Base-by-base conservation (phyloP, 2,888 invertebrate genomes). In the Tenthredo amoena region DNA sequence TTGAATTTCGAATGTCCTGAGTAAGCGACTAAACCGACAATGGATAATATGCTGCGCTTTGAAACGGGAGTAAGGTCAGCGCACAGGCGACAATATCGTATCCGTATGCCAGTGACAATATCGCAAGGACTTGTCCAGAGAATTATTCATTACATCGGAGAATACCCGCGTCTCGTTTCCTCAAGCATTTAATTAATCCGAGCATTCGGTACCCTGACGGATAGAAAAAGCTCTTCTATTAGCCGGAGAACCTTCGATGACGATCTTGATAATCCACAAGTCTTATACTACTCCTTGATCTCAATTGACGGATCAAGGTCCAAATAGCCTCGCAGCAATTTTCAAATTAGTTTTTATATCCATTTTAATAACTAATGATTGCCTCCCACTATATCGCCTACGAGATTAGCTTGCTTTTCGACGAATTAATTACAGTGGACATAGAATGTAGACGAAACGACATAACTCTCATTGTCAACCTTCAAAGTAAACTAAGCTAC, bases 31-130 rank as follows among this genome's bases (percentile, higher is more conserved):
- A 81, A 12, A 1, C 12, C 40, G 26, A 40, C 40, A 62, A 81
- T 62, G 40, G 58, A 62, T 43, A 18, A 50, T 77, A 76, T 12
- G 34, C 5, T 34, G 37, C 58, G 21, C 2, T 62, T 55, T 43
- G 26, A 81, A 81, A 81, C 81, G 81, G 9, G 81, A 81, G 81
- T 81, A 81, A 81, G 81, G 81, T 81, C 81, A 50, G 37, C 62
- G 6, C 10, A n/a, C 9, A 34, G 34, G 43, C 72, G 18, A 4
- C 55, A 34, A 15, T n/a, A 40, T 50, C 18, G 43, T 77, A 47
- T 77, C 77, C 31, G 77, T 50, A 77, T 76, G 4, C 31, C 18
- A 2, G 18, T 47, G 50, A 31, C 26, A 26, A 31, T 50, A n/a
- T 55, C 12, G 55, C 50, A 77, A 55, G 47, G 34, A 77, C 47